Conservation (phyloP, 2,113 vertebrate species). For the Pluvialis apricaria region DNA sequence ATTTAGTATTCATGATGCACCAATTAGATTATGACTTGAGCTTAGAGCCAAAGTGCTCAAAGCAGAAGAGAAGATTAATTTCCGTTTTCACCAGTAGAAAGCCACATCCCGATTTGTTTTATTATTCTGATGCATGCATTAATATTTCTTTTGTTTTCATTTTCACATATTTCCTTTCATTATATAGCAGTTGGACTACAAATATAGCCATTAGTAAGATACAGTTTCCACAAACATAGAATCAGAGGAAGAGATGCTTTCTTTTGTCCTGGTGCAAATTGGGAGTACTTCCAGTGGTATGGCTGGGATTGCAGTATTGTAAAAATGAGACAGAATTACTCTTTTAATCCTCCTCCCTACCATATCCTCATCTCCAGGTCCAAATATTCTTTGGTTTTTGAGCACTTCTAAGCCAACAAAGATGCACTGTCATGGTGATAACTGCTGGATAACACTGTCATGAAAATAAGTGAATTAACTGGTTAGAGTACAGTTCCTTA, state of each 20-base stretch:
- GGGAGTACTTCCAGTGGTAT: not conserved
- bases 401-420: not conserved
- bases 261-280: not conserved
- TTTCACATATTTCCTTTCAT: conserved; percentile 32
- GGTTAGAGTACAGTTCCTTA: not conserved
- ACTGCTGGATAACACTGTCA: not conserved
- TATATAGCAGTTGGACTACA: not conserved
- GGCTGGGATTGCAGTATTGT: not conserved
- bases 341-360: not conserved
- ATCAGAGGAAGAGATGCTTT: not conserved
- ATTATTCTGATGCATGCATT: not conserved
- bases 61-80: conserved; percentile 23
- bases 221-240: not conserved
- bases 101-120: not conserved
- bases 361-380: not conserved
- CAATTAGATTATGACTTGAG: not conserved
- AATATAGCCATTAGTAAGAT: not conserved
- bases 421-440: not conserved
- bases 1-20: not conserved
- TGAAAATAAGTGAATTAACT: conserved; percentile 20
- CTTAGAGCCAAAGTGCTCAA: not conserved
- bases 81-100: not conserved
- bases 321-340: conserved; percentile 1
- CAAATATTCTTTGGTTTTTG: conserved; percentile 3
- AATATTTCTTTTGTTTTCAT: not conserved